Evolutionary conservation across 2,797 vertebrate genomes (phyloP).

Genomic region (Chromis chromis): DNA sequence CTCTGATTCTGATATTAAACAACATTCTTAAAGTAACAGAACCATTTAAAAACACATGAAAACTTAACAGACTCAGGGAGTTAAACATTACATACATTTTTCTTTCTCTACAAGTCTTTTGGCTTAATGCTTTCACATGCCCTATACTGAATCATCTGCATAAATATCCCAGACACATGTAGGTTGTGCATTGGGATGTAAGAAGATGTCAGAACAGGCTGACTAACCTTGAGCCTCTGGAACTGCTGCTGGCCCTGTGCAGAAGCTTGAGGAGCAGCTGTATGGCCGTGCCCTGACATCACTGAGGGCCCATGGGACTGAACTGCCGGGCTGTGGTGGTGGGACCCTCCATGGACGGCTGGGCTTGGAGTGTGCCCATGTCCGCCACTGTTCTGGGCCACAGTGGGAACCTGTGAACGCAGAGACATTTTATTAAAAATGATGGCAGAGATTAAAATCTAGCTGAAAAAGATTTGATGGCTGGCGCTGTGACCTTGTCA

Average conservation of each 20-base stretch:
- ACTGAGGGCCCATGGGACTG: conserved; percentile 91
- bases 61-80: too few species aligned
- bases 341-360: conserved; percentile 89
- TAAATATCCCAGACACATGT: neutral
- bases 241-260: conserved; percentile 97
- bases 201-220: neutral
- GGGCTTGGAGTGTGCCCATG: conserved; percentile 90
- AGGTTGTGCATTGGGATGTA: neutral
- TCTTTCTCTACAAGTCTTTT: too few species aligned
- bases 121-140: too few species aligned
- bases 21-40: neutral
- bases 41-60: neutral
- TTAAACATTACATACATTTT: too few species aligned
- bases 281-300: conserved; percentile 90
- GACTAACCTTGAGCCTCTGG: conserved; percentile 94
- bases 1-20: neutral
- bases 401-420: conserved; percentile 87
- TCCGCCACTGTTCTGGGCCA: conserved; percentile 91
- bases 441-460: neutral
- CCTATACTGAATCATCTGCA: too few species aligned
- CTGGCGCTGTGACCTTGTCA: neutral
- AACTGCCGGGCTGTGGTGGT: conserved; percentile 90
- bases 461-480: neutral
- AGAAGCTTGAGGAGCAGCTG: conserved; percentile 88
- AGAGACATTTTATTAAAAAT: conserved; percentile 2